Conservation (phyloP, 2,113 vertebrate species). For the Cyphomyrus plagiostoma region DNA sequence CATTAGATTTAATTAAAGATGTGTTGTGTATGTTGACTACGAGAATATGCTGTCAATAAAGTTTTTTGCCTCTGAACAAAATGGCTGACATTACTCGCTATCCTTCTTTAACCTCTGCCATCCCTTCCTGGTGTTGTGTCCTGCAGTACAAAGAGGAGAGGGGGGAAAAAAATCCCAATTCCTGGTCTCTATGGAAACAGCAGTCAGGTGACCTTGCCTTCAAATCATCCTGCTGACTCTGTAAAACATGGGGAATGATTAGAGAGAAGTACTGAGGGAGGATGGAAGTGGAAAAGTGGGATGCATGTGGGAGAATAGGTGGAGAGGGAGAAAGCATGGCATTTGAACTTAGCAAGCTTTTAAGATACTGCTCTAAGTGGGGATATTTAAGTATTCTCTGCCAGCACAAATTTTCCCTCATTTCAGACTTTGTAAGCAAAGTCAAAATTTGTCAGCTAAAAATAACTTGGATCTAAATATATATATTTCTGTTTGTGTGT, state of each 20-base stretch:
- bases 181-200: slow-evolving; percentile 58
- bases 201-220: slow-evolving; percentile 63
- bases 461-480: not conserved
- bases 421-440: not conserved
- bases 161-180: slow-evolving; percentile 39
- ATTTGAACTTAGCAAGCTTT: slow-evolving; percentile 12
- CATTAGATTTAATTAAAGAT: not conserved
- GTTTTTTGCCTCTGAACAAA: slow-evolving; percentile 48
- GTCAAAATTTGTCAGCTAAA: not conserved
- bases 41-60: slow-evolving; percentile 41
- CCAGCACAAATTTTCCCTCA: not conserved
- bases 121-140: slow-evolving; percentile 31
- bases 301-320: not conserved
- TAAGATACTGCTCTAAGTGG: slow-evolving; percentile 14
- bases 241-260: slow-evolving; percentile 34
- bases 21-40: not conserved
- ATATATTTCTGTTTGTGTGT: not conserved
- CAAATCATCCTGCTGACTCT: slow-evolving; percentile 65
- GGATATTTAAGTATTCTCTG: slow-evolving; percentile 24
- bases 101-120: slow-evolving; percentile 55
- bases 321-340: slow-evolving; percentile 18
- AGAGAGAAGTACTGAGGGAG: slow-evolving; percentile 33
- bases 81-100: slow-evolving; percentile 50
- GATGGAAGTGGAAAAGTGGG: slow-evolving; percentile 32
- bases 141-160: slow-evolving; percentile 39